phyloP scores from a whole-genome alignment of 1,140 invertebrate species.

The Drosophila ambigua region DNA sequence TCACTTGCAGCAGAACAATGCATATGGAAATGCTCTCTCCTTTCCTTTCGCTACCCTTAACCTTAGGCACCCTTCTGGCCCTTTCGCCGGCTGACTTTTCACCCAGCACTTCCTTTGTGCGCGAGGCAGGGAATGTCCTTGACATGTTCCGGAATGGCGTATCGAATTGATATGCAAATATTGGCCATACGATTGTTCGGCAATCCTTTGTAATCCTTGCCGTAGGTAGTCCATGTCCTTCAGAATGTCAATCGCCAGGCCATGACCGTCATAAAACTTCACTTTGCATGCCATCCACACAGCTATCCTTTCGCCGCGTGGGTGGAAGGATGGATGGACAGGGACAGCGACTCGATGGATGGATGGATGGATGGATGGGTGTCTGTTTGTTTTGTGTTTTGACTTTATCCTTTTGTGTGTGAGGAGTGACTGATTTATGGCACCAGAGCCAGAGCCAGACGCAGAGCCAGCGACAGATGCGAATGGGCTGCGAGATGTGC shows the following conservation, averaged over 20 bases:
- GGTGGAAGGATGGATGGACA: conserved; percentile 6
- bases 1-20: conserved; percentile 32
- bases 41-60: conserved; percentile 26
- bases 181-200: conserved; percentile 66
- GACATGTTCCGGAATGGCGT: conserved; percentile 61
- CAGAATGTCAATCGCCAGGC: conserved; percentile 62
- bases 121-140: conserved; percentile 45
- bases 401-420: conserved; percentile 61
- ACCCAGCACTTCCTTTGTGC: conserved; percentile 19
- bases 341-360: no score
- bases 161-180: conserved; percentile 74
- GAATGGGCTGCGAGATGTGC: conserved; percentile 11
- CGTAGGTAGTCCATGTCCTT: conserved; percentile 59
- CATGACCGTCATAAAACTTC: conserved; percentile 72
- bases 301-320: conserved; percentile 39
- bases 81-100: conserved; percentile 28
- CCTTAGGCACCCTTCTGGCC: conserved; percentile 29
- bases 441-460: conserved; percentile 47
- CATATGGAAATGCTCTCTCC: conserved; percentile 18
- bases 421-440: conserved; percentile 61
- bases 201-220: conserved; percentile 82
- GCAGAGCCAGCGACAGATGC: conserved; percentile 27
- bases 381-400: conserved; percentile 70
- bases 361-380: conserved; percentile 15
- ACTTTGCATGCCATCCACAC: conserved; percentile 6